Evolutionary conservation across 1,140 invertebrate species (phyloP), one percentile per base, ranked within the genome.

Genomic region (Oryzaephilus surinamensis): DNA sequence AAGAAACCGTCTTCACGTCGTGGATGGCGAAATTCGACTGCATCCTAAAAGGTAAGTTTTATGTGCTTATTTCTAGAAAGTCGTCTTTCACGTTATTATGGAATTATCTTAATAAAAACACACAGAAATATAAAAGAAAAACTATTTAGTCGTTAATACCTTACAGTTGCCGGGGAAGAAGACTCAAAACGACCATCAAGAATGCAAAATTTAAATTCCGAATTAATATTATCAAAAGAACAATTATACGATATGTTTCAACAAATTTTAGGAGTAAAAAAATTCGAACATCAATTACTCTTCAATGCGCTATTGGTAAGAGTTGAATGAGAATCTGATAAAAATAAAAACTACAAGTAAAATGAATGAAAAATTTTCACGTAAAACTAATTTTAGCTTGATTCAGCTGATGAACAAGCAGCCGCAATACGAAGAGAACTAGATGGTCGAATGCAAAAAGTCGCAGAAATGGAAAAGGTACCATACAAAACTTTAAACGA

Each of bases 11-110:
- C 14, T 70, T 98, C 51, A 95, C 91, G 32, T 97, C 94, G 31
- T 99, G 96, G 96, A 86, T 99, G 78, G 90, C 92, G 20, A 99
- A 99, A 71, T 98, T 97, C 66, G 97, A 99, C 71, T 91, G 91
- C 62, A 98, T 99, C 58, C 84, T 97, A 60, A 94, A 96, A 69
- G 92, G 92, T 64, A 70, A 39, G 26, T 34, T 18, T 24, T 24
- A 21, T 21, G 20, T 6, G 20, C 11, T 6, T 24, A 7, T 24
- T 24, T 6, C 1, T 24, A 24, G 19, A 24, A 24, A 24, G 1
- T 3, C 23, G 2, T 24, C 11, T 24, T 3, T 11, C 4, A 24
- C 11, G 3, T 1, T 2, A 6, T 24, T 4, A 18, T 29, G 30
- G 36, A 27, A 38, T 38, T 38, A 38, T n/a, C n/a, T n/a, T n/a